Conservation (phyloP, 2,113 vertebrate species). For the Crotalus horridus region DNA sequence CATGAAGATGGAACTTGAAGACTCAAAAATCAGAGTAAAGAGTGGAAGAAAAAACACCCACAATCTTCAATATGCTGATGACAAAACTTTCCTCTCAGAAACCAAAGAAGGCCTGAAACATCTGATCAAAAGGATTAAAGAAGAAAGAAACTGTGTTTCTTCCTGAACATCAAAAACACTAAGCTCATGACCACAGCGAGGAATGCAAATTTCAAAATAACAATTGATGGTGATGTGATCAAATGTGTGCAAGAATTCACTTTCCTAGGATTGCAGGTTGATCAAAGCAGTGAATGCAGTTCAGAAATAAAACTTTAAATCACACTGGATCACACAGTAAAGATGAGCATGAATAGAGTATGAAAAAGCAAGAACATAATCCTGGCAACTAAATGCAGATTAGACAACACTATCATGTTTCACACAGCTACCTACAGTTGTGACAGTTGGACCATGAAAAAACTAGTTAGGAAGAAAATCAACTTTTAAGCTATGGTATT, state of each 20-base stretch:
- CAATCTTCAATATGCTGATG: background rate
- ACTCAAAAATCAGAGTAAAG: background rate
- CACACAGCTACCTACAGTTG: background rate
- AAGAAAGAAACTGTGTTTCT: background rate
- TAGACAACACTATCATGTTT: background rate
- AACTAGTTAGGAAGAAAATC: background rate
- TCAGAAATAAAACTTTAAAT: background rate
- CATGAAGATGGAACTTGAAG: background rate
- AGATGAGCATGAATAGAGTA: background rate
- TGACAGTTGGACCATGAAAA: background rate
- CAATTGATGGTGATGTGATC: background rate
- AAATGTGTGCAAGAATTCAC: background rate
- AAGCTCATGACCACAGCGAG: background rate
- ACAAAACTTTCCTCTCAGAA: background rate
- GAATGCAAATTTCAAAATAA: background rate
- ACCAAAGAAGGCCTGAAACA: background rate
- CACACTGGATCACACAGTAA: background rate
- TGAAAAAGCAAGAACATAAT: background rate
- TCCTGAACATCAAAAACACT: background rate
- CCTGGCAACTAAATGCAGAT: background rate
- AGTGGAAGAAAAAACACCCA: background rate
- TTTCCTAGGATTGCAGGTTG: background rate
- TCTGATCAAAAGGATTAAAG: background rate
- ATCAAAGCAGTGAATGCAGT: background rate
- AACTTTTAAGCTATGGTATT: background rate